A percentile compares a stretch with the other conserved stretches of the same genome.
These are phyloP conservation scores for Rhinolophus ferrumequinum DNA, from an alignment of 2,113 vertebrate species.

Conservation along the genomic window DNA sequence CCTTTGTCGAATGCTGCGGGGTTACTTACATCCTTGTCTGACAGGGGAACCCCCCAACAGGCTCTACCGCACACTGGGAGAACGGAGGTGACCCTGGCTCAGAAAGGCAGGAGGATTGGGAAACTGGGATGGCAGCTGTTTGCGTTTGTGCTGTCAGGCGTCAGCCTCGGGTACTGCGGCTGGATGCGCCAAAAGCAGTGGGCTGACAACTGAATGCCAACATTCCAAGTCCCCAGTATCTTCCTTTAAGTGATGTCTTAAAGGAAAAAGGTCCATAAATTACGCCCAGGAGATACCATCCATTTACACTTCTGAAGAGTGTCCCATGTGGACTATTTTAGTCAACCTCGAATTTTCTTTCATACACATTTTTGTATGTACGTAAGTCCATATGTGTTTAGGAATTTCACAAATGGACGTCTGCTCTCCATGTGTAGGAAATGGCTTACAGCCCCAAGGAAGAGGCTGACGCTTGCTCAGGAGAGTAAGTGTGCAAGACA, in stretches of 20 bases:
- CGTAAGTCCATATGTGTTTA: neutral
- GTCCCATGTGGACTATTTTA: neutral
- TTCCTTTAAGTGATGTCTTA: neutral
- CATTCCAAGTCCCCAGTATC: neutral
- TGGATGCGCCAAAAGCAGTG: neutral
- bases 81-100: neutral
- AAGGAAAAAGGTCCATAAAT: neutral
- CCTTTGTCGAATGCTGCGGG: neutral
- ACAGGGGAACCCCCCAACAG: fast-evolving
- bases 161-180: fast-evolving
- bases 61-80: too few species aligned
- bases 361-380: neutral
- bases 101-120: neutral
- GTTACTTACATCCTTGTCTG: neutral
- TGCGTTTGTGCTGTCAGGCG: neutral
- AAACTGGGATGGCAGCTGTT: too few species aligned
- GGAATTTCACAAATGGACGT: neutral
- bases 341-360: neutral
- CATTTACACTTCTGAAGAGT: neutral
- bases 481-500: neutral
- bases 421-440: neutral
- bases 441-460: neutral
- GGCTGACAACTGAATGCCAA: neutral
- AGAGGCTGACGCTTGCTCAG: neutral
- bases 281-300: neutral